Conservation (phyloP, 2,113 vertebrate species). For the Atractosteus spatula region DNA sequence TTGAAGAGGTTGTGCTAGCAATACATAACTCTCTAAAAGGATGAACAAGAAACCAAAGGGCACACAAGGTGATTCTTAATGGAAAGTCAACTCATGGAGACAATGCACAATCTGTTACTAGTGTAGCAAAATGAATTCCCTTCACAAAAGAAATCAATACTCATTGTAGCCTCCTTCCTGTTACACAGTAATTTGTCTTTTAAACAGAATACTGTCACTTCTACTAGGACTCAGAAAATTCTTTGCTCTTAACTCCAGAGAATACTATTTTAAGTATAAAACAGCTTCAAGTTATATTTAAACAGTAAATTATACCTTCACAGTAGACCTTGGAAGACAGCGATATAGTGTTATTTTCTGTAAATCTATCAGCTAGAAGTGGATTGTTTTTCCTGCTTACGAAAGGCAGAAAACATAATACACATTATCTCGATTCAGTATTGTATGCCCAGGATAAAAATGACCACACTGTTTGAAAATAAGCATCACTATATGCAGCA, state of each 20-base stretch:
- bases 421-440: conserved; percentile 33
- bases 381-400: conserved; percentile 29
- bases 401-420: conserved; percentile 30
- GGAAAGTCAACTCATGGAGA: conserved; percentile 39
- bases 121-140: conserved; percentile 41
- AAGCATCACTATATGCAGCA: no score
- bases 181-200: conserved; percentile 38
- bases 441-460: conserved; percentile 19
- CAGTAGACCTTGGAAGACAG: conserved; percentile 11
- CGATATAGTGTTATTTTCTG: conserved; percentile 24
- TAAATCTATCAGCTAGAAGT: conserved; percentile 36
- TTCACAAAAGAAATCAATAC: conserved; percentile 45
- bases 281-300: conserved; percentile 20
- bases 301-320: conserved; percentile 38
- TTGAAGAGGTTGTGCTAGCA: neutral
- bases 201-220: conserved; percentile 39
- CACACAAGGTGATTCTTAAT: conserved; percentile 44
- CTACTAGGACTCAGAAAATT: conserved; percentile 20
- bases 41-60: conserved; percentile 29
- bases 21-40: neutral
- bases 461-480: conserved; percentile 26
- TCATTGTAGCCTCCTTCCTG: conserved; percentile 42
- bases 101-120: conserved; percentile 38
- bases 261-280: conserved; percentile 7
- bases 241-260: conserved; percentile 18